Percentiles rank a stretch among this genome's conserved stretches.
phyloP scores from a whole-genome alignment of 2,888 invertebrate genomes.

The Hesperia comma region DNA sequence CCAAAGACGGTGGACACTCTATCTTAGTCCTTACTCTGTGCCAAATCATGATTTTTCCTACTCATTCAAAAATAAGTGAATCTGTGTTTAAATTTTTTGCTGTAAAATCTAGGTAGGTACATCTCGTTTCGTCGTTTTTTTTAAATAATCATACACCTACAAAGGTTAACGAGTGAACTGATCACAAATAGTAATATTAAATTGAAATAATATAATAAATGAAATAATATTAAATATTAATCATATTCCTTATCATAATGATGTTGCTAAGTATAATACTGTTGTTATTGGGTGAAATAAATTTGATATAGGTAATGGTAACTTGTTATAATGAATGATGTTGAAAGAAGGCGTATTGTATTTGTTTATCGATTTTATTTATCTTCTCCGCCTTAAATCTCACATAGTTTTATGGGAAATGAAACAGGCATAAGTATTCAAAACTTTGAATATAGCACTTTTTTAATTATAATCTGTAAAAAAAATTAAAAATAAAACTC shows the following conservation, averaged over 20 bases:
- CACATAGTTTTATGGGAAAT: no score
- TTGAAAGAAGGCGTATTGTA: no score
- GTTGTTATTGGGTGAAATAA: not conserved
- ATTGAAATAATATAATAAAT: conserved; percentile 58
- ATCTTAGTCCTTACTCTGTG: not conserved
- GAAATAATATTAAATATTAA: conserved; percentile 12
- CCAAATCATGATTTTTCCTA: conserved; percentile 36
- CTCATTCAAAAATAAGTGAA: conserved; percentile 6
- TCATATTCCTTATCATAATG: conserved; percentile 21
- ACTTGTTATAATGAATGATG: no score
- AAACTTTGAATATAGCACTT: no score
- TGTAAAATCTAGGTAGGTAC: conserved; percentile 29
- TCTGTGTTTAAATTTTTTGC: conserved; percentile 15
- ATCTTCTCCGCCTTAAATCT: no score
- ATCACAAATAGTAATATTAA: conserved; percentile 51
- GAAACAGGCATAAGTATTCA: no score
- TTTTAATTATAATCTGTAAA: no score
- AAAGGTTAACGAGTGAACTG: conserved; percentile 45
- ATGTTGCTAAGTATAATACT: not conserved
- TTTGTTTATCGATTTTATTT: no score
- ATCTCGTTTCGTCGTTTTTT: conserved; percentile 37
- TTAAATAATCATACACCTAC: conserved; percentile 54
- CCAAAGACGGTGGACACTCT: not conserved
- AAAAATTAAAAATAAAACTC: no score
- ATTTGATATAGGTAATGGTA: not conserved